Base-by-base conservation (phyloP, 2,113 vertebrate genomes). In the Mirza zaza region DNA sequence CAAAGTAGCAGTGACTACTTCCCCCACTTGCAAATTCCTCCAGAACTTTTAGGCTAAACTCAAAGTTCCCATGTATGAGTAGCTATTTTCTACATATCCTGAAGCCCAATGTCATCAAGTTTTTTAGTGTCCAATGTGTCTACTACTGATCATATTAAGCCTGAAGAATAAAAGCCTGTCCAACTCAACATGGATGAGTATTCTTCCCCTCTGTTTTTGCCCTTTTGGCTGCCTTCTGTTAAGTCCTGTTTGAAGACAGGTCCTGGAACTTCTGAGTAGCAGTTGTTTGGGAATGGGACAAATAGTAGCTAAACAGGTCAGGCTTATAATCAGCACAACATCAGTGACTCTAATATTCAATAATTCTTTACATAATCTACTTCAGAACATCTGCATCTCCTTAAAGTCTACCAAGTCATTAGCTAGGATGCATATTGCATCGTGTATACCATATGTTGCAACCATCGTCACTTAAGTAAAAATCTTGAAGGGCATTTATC, bases 51-150 rank as follows among this genome's bases (percentile, higher is more conserved):
- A 82, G 8, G 18, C 21, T 75, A 9, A 81, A 5, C 3, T 48
- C 39, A 32, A 10, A 55, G 1, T 45, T 94, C 12, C 36, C 39
- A 4, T 25, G 12, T 67, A 7, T 34, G 4, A 59, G n/a, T 21
- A 61, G 23, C 13, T 90, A 8, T 32, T 75, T 13, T 8, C 5
- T 4, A 70, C 10, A 73, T 42, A n/a, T 55, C 5, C 7, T 27
- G 27, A 70, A 27, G 6, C 27, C 7, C 4, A 76, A 4, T 34
- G 11, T 2, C 8, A 36, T 82, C 2, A 15, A 0, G 0, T 55
- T 2, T 65, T 73, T 83, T 17, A 83, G 13, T 61, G 27, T 15
- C 1, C 57, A 52, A 17, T 75, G 5, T 77, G 32, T 68, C n/a
- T 59, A 32, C 39, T 70, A 8, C 29, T 80, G 14, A 6, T 90